Evolutionary conservation across 2,797 vertebrate species (phyloP).

Genomic region (Amblyopsis hoosieri): DNA sequence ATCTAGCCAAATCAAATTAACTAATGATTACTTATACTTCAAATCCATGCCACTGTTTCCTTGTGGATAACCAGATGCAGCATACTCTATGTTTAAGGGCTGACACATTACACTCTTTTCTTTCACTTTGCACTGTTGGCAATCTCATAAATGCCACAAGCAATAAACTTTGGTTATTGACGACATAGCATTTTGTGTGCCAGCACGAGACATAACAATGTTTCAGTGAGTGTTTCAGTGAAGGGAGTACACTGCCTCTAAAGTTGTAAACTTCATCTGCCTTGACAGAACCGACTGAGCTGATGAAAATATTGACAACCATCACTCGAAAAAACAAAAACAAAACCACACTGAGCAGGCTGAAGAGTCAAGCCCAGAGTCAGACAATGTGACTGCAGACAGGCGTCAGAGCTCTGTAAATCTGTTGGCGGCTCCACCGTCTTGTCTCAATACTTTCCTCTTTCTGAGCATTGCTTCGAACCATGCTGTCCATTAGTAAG

Average conservation of each 20-base stretch:
- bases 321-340: not conserved
- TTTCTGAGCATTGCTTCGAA: conserved; percentile 45
- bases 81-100: no score
- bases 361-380: conserved; percentile 26
- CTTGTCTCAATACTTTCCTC: conserved; percentile 45
- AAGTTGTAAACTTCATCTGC: not conserved
- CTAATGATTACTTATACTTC: no score
- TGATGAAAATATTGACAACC: not conserved
- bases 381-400: conserved; percentile 34
- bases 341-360: conserved; percentile 1
- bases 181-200: not conserved
- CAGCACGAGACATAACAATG: not conserved
- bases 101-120: not conserved
- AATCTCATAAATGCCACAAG: conserved; percentile 5
- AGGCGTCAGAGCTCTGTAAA: conserved; percentile 32
- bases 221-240: not conserved
- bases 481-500: conserved; percentile 69
- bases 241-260: not conserved
- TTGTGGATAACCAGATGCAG: no score
- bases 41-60: no score
- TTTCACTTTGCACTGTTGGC: conserved; percentile 10
- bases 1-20: no score
- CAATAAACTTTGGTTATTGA: conserved; percentile 1
- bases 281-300: not conserved
- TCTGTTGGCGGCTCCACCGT: conserved; percentile 28